Conservation (phyloP, 2,113 vertebrate genomes). For the Coptodon rendalli region DNA sequence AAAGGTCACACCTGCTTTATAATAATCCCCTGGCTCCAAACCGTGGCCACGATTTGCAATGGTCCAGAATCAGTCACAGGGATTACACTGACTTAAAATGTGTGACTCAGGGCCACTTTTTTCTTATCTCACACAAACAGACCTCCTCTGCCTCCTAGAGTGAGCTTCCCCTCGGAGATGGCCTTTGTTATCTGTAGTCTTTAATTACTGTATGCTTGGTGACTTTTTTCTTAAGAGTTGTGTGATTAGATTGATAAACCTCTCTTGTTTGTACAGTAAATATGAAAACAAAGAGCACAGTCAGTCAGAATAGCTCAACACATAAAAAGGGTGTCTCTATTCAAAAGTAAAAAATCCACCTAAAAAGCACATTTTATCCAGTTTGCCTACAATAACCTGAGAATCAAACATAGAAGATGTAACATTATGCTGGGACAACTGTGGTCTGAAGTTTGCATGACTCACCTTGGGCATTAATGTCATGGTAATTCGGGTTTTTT, state of each 20-base stretch:
- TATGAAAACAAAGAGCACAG: neutral
- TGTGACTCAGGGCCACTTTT: slow-evolving; percentile 33
- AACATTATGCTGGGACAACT: neutral
- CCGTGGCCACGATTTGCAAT: slow-evolving; percentile 5
- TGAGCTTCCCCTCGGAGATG: neutral
- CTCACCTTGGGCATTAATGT: neutral
- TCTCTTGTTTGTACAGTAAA: neutral
- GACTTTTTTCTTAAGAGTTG: neutral
- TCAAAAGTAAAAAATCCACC: neutral
- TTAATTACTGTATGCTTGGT: neutral
- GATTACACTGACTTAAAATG: slow-evolving; percentile 53
- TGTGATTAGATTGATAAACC: neutral
- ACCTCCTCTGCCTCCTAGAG: neutral
- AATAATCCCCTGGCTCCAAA: slow-evolving; percentile 42
- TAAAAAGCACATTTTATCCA: neutral
- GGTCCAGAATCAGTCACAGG: slow-evolving; percentile 49
- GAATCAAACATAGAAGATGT: neutral
- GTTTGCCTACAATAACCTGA: neutral
- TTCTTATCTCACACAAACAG: slow-evolving; percentile 53
- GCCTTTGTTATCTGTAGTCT: neutral
- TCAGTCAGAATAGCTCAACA: neutral
- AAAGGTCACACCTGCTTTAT: slow-evolving; percentile 42
- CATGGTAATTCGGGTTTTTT: neutral
- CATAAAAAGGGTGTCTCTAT: neutral
- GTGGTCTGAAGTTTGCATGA: neutral